These are phyloP conservation scores for Leucosticte australis DNA, from an alignment of 2,113 vertebrate species.

Conservation along the genomic window DNA sequence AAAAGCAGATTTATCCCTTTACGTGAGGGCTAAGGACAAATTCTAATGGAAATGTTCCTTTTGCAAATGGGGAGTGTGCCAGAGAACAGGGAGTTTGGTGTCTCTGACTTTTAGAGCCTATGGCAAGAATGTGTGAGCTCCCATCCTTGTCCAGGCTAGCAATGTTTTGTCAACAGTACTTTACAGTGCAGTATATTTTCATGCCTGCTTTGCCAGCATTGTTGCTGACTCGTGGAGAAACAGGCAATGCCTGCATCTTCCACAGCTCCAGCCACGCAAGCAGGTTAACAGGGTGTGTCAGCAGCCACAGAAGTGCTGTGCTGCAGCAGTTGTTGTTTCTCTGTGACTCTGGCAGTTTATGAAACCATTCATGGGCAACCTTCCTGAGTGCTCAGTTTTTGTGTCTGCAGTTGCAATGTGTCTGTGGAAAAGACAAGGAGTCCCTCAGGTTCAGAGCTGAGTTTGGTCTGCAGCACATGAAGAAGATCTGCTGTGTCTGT, in stretches of 20 bases:
- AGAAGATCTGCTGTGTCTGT: not conserved
- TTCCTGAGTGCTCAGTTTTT: not conserved
- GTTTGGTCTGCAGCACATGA: not conserved
- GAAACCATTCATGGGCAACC: fast-evolving
- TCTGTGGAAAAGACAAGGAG: not conserved
- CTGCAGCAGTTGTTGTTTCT: not conserved
- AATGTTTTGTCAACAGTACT: not conserved
- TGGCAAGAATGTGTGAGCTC: not conserved
- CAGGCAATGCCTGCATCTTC: not conserved
- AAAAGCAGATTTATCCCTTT: not conserved
- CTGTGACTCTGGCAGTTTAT: not conserved
- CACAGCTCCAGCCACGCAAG: not conserved
- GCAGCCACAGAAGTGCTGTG: not conserved
- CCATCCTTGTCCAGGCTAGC: not conserved
- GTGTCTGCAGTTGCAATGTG: not conserved
- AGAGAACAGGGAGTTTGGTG: not conserved
- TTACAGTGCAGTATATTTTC: not conserved
- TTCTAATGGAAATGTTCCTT: not conserved
- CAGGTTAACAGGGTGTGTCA: not conserved
- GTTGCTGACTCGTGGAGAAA: not conserved
- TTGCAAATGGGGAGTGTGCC: not conserved
- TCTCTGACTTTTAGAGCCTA: not conserved
- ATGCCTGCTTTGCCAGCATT: not conserved
- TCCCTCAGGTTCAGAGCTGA: not conserved
- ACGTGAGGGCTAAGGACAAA: not conserved